Evolutionary conservation across 1,140 invertebrate genomes (phyloP), one percentile per base, ranked within the genome.

Genomic region (Neuroterus valhalla): DNA sequence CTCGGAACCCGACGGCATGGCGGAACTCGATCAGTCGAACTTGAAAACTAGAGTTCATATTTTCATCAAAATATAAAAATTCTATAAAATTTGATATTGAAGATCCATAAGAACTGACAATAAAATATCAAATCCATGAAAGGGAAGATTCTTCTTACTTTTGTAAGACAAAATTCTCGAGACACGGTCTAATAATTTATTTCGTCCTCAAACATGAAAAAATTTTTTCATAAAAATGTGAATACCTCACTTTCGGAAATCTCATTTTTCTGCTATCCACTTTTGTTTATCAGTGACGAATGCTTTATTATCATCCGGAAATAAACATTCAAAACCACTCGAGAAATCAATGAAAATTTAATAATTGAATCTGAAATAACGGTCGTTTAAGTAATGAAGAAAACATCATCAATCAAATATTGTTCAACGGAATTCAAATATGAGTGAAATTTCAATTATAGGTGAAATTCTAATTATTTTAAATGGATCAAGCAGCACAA

Each of bases 1-100:
- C 21, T 70, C 42, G 71, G 75, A 43, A 19, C 45, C 55, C 69
- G 75, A 77, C 70, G 83, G 83, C 83, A 79, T 83, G 83, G 84
- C 48, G 14, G 52, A 62, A 15, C 52, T 23, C 50, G 19, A 52
- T 2, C 50, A 80, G 74, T 43, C 70, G 74, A 62, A 31, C 69
- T 48, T 21, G 66, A 52, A 48, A 23, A 52, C 21, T 52, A 6
- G 12, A 52, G 10, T 21, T 52, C 17, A 17, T 8, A 21, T 52
- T 52, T 62, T 21, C 26, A 62, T 62, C 21, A 23, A 31, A 15
- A 31, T 26, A 15, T 15, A 62, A 21, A 62, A 31, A 62, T 26
- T 23, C 31, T 31, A 62, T 26, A 14, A 62, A 15, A 62, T 31
- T 5, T 62, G 3, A 62, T 62, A 0, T 15, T 12, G 14, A 31